These are phyloP conservation scores for Natrix natrix DNA, from an alignment of 2,797 vertebrate genomes.

Conservation along the genomic window DNA sequence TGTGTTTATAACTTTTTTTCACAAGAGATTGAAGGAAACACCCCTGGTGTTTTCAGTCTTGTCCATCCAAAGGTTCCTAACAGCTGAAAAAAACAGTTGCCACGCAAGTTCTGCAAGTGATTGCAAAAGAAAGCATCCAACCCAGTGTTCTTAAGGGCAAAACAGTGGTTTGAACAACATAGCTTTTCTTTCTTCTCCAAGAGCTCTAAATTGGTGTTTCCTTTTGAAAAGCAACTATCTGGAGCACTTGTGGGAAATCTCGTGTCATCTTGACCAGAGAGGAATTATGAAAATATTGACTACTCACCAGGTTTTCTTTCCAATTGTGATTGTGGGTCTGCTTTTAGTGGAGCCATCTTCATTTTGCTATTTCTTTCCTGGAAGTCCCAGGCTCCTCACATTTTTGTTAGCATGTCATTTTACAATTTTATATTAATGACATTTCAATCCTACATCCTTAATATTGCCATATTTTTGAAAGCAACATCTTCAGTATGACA, in stretches of 20 bases:
- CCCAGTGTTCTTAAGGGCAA: background rate
- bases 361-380: background rate
- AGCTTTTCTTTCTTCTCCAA: background rate
- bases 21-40: background rate
- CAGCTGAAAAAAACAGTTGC: background rate
- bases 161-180: background rate
- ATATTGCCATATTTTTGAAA: background rate
- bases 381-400: background rate
- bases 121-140: background rate
- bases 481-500: background rate
- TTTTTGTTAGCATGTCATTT: background rate
- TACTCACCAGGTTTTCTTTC: background rate
- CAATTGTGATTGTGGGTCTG: background rate
- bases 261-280: background rate
- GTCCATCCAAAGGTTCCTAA: background rate
- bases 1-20: background rate
- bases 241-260: background rate
- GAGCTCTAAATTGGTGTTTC: background rate
- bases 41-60: background rate
- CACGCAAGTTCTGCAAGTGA: background rate
- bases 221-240: background rate
- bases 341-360: background rate
- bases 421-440: background rate
- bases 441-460: background rate
- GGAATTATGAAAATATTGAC: background rate